Base-by-base conservation (phyloP, 2,888 invertebrate species). In the Drosophila imparisetae region DNA sequence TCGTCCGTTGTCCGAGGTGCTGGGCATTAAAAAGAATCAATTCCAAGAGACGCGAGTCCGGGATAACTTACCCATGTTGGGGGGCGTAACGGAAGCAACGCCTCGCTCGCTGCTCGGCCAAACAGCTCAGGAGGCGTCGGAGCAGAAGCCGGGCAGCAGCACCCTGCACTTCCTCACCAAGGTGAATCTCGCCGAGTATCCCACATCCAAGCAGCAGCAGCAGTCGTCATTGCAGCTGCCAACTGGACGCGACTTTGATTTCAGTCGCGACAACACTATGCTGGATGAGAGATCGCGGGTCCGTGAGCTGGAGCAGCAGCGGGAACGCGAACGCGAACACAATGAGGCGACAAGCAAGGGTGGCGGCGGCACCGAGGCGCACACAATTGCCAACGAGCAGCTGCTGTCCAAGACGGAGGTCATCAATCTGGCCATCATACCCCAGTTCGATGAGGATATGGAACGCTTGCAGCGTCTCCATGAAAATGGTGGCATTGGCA, bases 21-120 rank as follows among this genome's bases (percentile, higher is more conserved):
- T 93, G 58, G 93, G 93, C 70, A 93, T 93, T 50, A 93, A 93
- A 64, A 93, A 93, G 78, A 93, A 93, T 74, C 93, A 93, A 81
- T 93, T 93, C 75, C 92, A 92, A 66, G 92, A 93, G 80, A 93
- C 93, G 48, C 91, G 93, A 7, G 90, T 93, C n/a, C 92, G 93
- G 40, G 93, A 93, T 59, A 85, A 84, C 8, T 66, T 90, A 24
- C 83, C 90, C 27, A 74, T 88, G 18, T 67, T 89, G 54, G 77
- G 83, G 2, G 86, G 67, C n/a, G 80, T 86, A 6, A 40, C 42
- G 1, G 91, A 92, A 45, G 75, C 85, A 6, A 77, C 86, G 6
- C 72, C 85, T n/a, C 86, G 80, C n/a, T 76, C 82, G 4, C 64
- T 85, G 52, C 57, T 75, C 15, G 66, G 76, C 2, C 86, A 85